A percentile compares a stretch with the other conserved stretches of the same genome.
phyloP scores from a whole-genome alignment of 2,113 vertebrate species.

The Perca schrenkii region DNA sequence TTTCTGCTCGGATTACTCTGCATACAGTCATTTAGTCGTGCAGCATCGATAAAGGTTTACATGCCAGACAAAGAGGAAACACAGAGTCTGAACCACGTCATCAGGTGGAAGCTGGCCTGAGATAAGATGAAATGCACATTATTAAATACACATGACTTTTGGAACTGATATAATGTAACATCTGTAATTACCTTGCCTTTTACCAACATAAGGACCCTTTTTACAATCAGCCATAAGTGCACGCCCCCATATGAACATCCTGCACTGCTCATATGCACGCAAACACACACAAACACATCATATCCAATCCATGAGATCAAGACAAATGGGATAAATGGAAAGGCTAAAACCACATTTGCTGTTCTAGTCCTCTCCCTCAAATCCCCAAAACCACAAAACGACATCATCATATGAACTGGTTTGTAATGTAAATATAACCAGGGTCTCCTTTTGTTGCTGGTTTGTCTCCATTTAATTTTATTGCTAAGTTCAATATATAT shows the following conservation, averaged over 20 bases:
- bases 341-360: slow-evolving; percentile 59
- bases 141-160: slow-evolving; percentile 65
- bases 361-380: slow-evolving; percentile 44
- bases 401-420: slow-evolving; percentile 73
- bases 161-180: slow-evolving; percentile 52
- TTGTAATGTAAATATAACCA: slow-evolving; percentile 64
- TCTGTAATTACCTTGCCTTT: slow-evolving; percentile 48
- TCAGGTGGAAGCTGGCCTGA: slow-evolving; percentile 60
- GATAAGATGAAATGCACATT: slow-evolving; percentile 58
- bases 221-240: slow-evolving; percentile 55
- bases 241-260: slow-evolving; percentile 44
- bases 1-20: slow-evolving; percentile 21
- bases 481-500: not conserved
- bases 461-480: slow-evolving; percentile 43
- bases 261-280: slow-evolving; percentile 39
- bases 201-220: slow-evolving; percentile 40
- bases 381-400: slow-evolving; percentile 54
- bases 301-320: slow-evolving; percentile 59
- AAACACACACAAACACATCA: slow-evolving; percentile 39
- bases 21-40: slow-evolving; percentile 24
- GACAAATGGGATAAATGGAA: slow-evolving; percentile 65
- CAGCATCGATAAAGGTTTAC: slow-evolving; percentile 37
- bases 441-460: slow-evolving; percentile 34
- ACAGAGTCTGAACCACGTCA: slow-evolving; percentile 51
- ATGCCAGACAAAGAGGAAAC: slow-evolving; percentile 39